Conservation (phyloP, 2,888 invertebrate genomes). For the Polydrusus pterygomalis region DNA sequence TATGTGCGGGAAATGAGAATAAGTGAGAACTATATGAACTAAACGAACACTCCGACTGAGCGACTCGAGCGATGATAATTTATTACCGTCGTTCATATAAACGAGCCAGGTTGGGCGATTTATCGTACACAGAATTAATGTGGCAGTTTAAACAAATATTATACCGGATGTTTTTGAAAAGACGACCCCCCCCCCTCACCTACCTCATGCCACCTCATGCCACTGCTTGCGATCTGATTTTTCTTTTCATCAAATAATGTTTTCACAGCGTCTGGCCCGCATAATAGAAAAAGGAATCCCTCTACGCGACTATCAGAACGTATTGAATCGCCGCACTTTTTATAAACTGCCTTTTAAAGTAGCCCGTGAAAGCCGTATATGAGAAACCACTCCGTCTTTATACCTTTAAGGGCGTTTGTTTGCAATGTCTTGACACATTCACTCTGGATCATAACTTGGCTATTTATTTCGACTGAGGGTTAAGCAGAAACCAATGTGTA, state of each 20-base stretch:
- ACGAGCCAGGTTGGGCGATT: no score
- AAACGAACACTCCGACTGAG: no score
- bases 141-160: no score
- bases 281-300: slow-evolving; percentile 4
- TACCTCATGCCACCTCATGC: no score
- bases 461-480: slow-evolving; percentile 13
- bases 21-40: no score
- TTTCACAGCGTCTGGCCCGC: background rate
- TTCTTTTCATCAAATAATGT: background rate
- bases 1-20: no score
- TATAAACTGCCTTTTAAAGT: slow-evolving; percentile 30
- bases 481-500: slow-evolving; percentile 3
- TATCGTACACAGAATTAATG: no score
- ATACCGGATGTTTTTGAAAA: no score
- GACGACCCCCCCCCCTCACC: no score
- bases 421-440: slow-evolving; percentile 37
- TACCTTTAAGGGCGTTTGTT: slow-evolving; percentile 42
- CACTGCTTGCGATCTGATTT: background rate
- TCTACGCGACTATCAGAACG: slow-evolving; percentile 6
- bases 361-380: slow-evolving; percentile 40
- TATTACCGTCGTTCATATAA: no score
- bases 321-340: slow-evolving; percentile 35
- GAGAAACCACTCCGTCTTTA: slow-evolving; percentile 30
- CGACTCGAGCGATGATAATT: no score
- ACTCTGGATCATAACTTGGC: slow-evolving; percentile 17